These are phyloP conservation scores for Coregonus suidteri DNA, from an alignment of 2,797 vertebrate species.

Conservation along the genomic window DNA sequence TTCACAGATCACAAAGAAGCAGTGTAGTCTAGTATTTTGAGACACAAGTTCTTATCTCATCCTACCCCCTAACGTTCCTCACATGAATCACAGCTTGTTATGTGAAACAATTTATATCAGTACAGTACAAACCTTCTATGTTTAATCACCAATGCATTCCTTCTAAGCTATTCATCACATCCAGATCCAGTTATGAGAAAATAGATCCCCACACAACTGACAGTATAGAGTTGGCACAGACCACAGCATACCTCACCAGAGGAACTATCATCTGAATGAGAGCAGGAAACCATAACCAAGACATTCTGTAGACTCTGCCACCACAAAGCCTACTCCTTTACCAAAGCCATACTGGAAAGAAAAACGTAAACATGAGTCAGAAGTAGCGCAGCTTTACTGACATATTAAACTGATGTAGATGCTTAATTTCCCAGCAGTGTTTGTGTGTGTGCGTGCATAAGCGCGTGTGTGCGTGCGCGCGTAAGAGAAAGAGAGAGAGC, in stretches of 20 bases:
- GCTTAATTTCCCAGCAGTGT: not conserved
- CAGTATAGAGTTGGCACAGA: not conserved
- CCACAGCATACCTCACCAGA: not conserved
- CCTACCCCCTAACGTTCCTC: too few relatives aligned
- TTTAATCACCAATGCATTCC: too few relatives aligned
- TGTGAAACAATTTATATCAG: too few relatives aligned
- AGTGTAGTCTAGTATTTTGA: too few relatives aligned
- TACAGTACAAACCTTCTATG: too few relatives aligned
- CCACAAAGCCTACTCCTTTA: not conserved
- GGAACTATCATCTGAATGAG: not conserved
- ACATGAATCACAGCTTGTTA: too few relatives aligned
- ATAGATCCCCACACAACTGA: not conserved
- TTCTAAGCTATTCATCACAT: too few relatives aligned
- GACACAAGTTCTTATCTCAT: too few relatives aligned
- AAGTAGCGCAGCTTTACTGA: not conserved
- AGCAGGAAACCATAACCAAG: not conserved
- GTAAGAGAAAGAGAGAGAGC: not conserved
- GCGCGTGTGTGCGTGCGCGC: not conserved
- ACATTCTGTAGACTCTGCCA: not conserved
- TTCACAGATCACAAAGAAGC: too few relatives aligned
- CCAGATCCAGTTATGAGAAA: too few relatives aligned
- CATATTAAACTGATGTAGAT: not conserved
- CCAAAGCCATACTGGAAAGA: not conserved
- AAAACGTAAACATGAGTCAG: too few relatives aligned
- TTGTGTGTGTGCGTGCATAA: not conserved